Percentiles rank a stretch among this genome's conserved stretches.
These are phyloP conservation scores for Trypoxylus dichotomus DNA, from an alignment of 1,140 invertebrate species.

Conservation along the genomic window DNA sequence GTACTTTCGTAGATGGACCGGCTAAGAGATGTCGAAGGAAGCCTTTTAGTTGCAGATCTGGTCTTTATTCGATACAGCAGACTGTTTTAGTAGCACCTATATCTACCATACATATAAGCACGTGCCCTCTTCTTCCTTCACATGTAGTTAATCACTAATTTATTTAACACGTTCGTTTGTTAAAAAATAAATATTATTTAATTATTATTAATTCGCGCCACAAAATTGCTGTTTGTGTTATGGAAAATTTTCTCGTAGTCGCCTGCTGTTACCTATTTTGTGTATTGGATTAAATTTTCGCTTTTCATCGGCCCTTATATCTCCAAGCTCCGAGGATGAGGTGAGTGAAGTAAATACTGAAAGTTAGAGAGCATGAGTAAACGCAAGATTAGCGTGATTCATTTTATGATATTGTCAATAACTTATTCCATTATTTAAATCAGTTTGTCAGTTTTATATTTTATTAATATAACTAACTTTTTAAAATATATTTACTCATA, in stretches of 20 bases:
- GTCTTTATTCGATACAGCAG: constrained; percentile 23
- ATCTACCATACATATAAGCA: not conserved
- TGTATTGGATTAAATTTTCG: not conserved
- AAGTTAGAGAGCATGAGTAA: too few species aligned
- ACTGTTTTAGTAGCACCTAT: not conserved
- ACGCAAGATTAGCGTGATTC: too few species aligned
- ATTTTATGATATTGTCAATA: too few species aligned
- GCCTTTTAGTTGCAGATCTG: constrained; percentile 23
- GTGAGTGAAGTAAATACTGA: constrained; percentile 10
- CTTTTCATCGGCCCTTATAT: too few species aligned
- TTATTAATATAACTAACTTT: too few species aligned
- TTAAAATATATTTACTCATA: too few species aligned
- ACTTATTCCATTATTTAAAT: too few species aligned
- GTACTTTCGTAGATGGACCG: constrained; percentile 24
- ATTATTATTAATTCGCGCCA: too few species aligned
- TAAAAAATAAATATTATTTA: too few species aligned
- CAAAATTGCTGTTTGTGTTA: not conserved
- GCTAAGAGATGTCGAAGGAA: constrained; percentile 15
- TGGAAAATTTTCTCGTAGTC: not conserved
- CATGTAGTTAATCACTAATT: not conserved
- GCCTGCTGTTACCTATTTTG: not conserved
- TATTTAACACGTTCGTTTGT: too few species aligned
- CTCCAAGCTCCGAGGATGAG: not conserved
- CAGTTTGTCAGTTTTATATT: too few species aligned
- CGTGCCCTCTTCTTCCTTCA: not conserved